Evolutionary conservation across 2,113 vertebrate species (phyloP), one percentile per base, ranked within the genome.

Genomic region (Lophotis ruficrista): DNA sequence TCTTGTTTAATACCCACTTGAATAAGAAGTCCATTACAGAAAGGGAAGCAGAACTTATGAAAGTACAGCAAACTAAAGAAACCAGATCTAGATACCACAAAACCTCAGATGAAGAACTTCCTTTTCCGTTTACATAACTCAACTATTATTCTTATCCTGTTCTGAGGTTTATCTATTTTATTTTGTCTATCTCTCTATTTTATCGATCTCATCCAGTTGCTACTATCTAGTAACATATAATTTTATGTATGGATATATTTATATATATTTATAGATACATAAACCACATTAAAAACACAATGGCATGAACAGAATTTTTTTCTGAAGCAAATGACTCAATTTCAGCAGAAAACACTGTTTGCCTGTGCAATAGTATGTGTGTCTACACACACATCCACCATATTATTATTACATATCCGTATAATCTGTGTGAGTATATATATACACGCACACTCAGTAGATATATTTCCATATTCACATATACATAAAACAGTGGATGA

Each of bases 401-500:
- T n/a, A 68, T 87, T 48, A 94, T 94, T 94, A 94, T 95, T 92
- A 84, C 77, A 75, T 56, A 95, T 6, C 72, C 62, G 57, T 82
- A 87, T 79, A 87, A 91, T 96, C 94, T 69, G 24, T 56, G 64
- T 68, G 87, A 92, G 76, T 56, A 80, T 79, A 89, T 94, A 89
- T 70, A 96, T 13, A 84, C 28, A 79, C 0, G 19, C 86, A 92
- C 54, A 80, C 94, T 97, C 87, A 93, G 96, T 96, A 94, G 96
- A 94, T 96, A 70, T 94, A 98, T 98, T 98, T 98, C 97, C 97
- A 98, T 97, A 98, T 98, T 98, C 97, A 96, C 91, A 98, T 97
- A 96, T 97, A 98, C 96, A 97, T 98, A 96, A 98, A 98, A 98
- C 97, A 98, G 96, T 95, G 68, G 97, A 98, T 97, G 97, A 97